A percentile compares a stretch with the other conserved stretches of the same genome.
Evolutionary conservation across 92 coral and sea anemone species (phyloP).

Genomic region (Desmophyllum pertusum): DNA sequence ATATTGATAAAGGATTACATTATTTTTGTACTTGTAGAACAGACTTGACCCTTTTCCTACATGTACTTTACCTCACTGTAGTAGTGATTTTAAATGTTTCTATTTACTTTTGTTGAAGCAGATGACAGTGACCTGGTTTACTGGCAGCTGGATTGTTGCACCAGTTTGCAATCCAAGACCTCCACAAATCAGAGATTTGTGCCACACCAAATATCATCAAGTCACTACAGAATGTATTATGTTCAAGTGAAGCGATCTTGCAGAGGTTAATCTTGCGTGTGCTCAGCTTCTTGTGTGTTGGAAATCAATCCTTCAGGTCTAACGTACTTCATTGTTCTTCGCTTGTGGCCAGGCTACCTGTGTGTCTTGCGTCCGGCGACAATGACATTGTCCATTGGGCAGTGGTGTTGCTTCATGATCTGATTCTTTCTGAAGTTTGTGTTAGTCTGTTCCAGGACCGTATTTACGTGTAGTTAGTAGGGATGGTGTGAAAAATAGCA

Average conservation of each 20-base stretch:
- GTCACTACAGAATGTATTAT: conserved; percentile 79
- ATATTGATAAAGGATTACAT: too few relatives aligned
- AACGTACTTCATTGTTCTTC: conserved; percentile 65
- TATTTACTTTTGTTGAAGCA: conserved; percentile 6
- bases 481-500: too few relatives aligned
- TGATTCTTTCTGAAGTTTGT: conserved; percentile 84
- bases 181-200: conserved; percentile 79
- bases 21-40: too few relatives aligned
- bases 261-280: conserved; percentile 93
- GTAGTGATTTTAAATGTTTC: background rate
- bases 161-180: conserved; percentile 86
- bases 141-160: conserved; percentile 96
- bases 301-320: conserved; percentile 74
- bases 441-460: too few relatives aligned
- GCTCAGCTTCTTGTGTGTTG: conserved; percentile 86
- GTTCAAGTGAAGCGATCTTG: conserved; percentile 88
- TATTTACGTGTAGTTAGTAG: too few relatives aligned
- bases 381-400: conserved; percentile 95
- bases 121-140: conserved; percentile 94
- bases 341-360: conserved; percentile 79
- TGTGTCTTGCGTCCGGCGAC: conserved; percentile 96
- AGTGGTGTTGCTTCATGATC: conserved; percentile 88
- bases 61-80: too few relatives aligned
- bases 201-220: conserved; percentile 81
- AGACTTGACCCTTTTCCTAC: too few relatives aligned